Conservation (phyloP, 2,113 vertebrate species). For the Sinocyclocheilus anshuiensis region DNA sequence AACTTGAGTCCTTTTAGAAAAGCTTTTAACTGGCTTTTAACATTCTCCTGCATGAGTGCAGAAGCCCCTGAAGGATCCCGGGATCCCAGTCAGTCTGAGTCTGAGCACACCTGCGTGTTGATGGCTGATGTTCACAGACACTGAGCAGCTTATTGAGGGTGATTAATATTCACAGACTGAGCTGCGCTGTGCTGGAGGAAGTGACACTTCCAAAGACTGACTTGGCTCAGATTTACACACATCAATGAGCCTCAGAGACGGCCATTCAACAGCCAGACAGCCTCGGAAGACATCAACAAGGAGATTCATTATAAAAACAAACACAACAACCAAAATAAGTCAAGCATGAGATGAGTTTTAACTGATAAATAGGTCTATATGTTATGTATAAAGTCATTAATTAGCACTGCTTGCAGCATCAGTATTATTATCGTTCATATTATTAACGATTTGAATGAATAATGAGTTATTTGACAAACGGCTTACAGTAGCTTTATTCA, state of each 20-base stretch:
- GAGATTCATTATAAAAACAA: conserved; percentile 32
- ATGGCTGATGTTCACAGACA: conserved; percentile 26
- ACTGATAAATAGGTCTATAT: neutral
- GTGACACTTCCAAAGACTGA: conserved; percentile 26
- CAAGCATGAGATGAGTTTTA: neutral
- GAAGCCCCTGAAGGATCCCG: neutral
- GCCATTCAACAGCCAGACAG: conserved; percentile 24
- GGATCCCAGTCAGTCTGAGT: neutral
- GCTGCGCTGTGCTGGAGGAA: conserved; percentile 34
- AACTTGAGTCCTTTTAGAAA: neutral
- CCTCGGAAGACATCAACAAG: conserved; percentile 10
- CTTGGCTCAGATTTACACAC: conserved; percentile 42
- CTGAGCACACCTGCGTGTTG: conserved; percentile 2
- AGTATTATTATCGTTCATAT: neutral
- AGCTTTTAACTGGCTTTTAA: neutral
- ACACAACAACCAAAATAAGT: neutral
- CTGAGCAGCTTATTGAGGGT: conserved; percentile 31
- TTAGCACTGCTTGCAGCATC: neutral
- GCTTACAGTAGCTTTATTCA: neutral
- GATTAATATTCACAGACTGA: conserved; percentile 52
- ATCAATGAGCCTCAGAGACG: conserved; percentile 19
- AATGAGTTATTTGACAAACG: neutral
- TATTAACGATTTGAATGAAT: too few species aligned
- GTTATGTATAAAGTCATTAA: neutral
- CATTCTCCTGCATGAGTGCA: neutral